Evolutionary conservation across 2,797 vertebrate genomes (phyloP), one percentile per base, ranked within the genome.

Genomic region (Lagocephalus sceleratus): DNA sequence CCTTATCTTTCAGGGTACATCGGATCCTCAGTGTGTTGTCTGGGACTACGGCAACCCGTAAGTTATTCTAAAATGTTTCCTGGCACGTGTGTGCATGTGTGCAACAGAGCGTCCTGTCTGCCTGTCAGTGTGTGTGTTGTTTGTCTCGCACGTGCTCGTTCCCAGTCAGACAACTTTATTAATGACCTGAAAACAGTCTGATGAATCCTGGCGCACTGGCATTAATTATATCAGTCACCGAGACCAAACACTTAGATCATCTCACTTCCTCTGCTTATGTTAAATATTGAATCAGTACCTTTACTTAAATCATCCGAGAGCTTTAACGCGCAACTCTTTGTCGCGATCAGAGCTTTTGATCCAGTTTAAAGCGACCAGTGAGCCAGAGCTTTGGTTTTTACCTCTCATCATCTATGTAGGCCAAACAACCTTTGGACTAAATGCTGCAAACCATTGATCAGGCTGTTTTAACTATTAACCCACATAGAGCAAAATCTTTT

Each of bases 1-100:
- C 22, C 19, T 8, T 88, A 63, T 81, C 83, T 72, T 82, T 63
- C 90, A 99, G 95, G 95, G 95, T 75, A 97, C 96, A 41, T 94
- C 94, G 6, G 93, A 97, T 75, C 92, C 95, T 51, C 95, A 93
- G 72, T 99, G 95, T 3, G 93, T 95, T 76, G 93, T 95, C 83
- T 98, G 95, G 97, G 94, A 98, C 88, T 94, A 94, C 79, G 88
- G 91, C 47, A 94, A 91, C 91, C 88, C 75, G 96, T 98, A 91
- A 96, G 95, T 98, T 82, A 62, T 51, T 62, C 57, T 70, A n/a
- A n/a, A 76, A 69, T 68, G 22, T 68, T 68, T 35, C 76, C 22
- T 58, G 41, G 51, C 60, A 42, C 61, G 51, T 20, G 25, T 57
- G 51, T 68, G 35, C 12, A 17, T 57, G 52, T 42, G 46, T 46